Conservation (phyloP, 1,140 invertebrate genomes). For the Himalopsyche phryganea region DNA sequence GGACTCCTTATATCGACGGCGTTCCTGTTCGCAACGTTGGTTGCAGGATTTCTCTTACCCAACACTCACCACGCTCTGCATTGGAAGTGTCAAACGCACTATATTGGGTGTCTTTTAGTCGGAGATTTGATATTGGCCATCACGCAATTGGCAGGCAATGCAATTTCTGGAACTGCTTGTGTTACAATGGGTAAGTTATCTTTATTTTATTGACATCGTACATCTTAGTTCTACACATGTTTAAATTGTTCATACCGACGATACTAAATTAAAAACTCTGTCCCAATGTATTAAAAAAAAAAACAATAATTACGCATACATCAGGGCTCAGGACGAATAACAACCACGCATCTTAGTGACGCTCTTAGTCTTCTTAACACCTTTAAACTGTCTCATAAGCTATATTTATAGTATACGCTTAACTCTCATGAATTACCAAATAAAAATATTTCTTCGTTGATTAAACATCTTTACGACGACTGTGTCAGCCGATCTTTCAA, state of each 20-base stretch:
- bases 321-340: no score
- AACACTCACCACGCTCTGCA: constrained; percentile 78
- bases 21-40: constrained; percentile 73
- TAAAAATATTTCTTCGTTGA: no score
- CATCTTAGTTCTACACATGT: background rate
- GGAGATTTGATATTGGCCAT: constrained; percentile 73
- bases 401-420: no score
- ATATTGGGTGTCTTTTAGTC: constrained; percentile 73
- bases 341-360: no score
- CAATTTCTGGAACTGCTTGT: constrained; percentile 57
- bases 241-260: background rate
- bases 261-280: no score
- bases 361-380: no score
- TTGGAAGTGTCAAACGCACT: constrained; percentile 80
- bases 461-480: no score
- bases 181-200: constrained; percentile 61
- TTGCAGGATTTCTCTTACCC: constrained; percentile 69
- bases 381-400: no score
- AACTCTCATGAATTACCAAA: no score
- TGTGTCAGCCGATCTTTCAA: no score
- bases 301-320: no score
- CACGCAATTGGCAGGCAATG: constrained; percentile 61
- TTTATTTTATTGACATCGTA: constrained; percentile 2
- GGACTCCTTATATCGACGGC: constrained; percentile 71
- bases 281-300: no score